Percentiles rank a stretch among this genome's conserved stretches.
Conservation (phyloP, 1,140 invertebrate species). For the Drosophila baimaii region DNA sequence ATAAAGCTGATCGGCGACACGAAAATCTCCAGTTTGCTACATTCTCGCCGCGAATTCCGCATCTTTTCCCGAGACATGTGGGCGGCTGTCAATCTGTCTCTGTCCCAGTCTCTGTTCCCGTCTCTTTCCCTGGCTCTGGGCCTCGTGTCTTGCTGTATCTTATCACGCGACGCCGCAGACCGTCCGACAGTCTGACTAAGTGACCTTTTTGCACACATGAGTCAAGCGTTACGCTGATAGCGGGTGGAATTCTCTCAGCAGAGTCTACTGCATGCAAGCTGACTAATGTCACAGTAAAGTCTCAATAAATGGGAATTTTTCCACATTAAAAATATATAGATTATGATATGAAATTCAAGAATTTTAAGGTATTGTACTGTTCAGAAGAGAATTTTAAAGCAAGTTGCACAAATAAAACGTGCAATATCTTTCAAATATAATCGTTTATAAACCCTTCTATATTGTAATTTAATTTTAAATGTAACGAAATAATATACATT, state of each 20-base stretch:
- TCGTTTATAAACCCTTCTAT: too few relatives aligned
- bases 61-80: constrained; percentile 42
- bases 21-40: constrained; percentile 33
- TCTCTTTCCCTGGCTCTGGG: background rate
- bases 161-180: constrained; percentile 28
- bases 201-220: constrained; percentile 35
- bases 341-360: background rate
- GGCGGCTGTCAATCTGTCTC: constrained; percentile 45
- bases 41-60: constrained; percentile 50
- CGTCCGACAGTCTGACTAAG: constrained; percentile 41
- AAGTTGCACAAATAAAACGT: too few relatives aligned
- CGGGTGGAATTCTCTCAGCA: constrained; percentile 9
- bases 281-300: constrained; percentile 24
- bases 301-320: background rate
- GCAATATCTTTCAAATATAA: too few relatives aligned
- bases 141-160: constrained; percentile 8
- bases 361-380: background rate
- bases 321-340: background rate
- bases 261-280: constrained; percentile 28
- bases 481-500: too few relatives aligned
- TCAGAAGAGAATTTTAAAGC: background rate
- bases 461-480: too few relatives aligned
- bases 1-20: constrained; percentile 40
- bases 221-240: constrained; percentile 39
- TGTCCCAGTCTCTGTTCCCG: background rate